Base-by-base conservation (phyloP, 2,888 invertebrate species). In the Andrena praecox region DNA sequence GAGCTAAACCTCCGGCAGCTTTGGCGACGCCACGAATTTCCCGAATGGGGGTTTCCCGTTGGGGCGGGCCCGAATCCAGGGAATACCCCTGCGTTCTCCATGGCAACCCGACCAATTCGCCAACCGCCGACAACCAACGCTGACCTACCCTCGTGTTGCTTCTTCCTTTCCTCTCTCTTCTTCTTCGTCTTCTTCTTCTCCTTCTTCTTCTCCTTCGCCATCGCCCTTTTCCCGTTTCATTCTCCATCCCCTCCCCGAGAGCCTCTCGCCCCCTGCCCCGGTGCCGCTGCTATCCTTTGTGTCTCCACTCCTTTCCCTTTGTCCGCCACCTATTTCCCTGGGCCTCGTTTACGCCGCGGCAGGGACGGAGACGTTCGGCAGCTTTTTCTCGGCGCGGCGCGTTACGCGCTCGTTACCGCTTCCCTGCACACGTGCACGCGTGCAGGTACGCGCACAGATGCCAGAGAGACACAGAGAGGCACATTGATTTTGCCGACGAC, bases 61-160 rank as follows among this genome's bases (percentile, higher is more conserved):
- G 89, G 87, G 87, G 90, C 89, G 91, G 90, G 79, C 87, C 89
- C 90, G 88, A 90, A 89, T 89, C 89, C 87, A 87, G 84, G 90
- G 89, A 89, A 90, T 90, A 90, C 90, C 89, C 86, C 87, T 86
- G 85, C 83, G 89, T 91, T 93, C 92, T 90, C 93, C 93, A 93
- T 93, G 91, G 93, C 93, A 93, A 93, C 93, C 92, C 92, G 90
- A 91, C 89, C 92, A 91, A 92, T 93, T 92, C 93, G 90, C 93
- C 93, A 93, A 93, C 93, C 93, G 89, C 90, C 90, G 90, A 89
- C 93, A 91, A 91, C 89, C 89, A 73, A 89, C 89, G 87, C 89
- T 92, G 90, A 89, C 89, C 91, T 90, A 89, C 88, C 88, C 87
- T 85, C 73, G 80, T 84, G 81, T 83, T 52, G 67, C 84, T 63